A percentile compares a stretch with the other conserved stretches of the same genome.
Conservation (phyloP, 2,113 vertebrate species). For the Catharus bicknelli region DNA sequence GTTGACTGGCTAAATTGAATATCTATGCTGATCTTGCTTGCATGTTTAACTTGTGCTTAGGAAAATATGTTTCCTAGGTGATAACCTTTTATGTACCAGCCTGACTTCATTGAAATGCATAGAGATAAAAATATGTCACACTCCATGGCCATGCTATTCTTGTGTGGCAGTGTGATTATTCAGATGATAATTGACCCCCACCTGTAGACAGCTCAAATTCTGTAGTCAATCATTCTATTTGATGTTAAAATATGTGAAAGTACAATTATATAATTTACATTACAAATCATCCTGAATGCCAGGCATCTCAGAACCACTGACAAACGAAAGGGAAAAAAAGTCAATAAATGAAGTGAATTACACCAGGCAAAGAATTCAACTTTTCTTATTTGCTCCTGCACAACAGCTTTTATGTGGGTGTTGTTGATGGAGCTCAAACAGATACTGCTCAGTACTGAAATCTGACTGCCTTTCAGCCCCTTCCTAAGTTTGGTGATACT, state of each 20-base stretch:
- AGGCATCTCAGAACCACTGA: constrained; percentile 87
- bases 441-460: constrained; percentile 29
- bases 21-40: constrained; percentile 99
- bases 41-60: constrained; percentile 99
- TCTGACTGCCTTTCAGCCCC: constrained; percentile 24
- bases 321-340: constrained; percentile 74
- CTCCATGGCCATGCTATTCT: constrained; percentile 88
- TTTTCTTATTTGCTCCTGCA: constrained; percentile 69
- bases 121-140: constrained; percentile 99
- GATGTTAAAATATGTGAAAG: constrained; percentile 95
- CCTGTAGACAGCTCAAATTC: constrained; percentile 94
- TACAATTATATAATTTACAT: constrained; percentile 97
- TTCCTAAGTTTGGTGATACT: constrained; percentile 26
- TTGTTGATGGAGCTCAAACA: constrained; percentile 46
- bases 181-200: constrained; percentile 99
- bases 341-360: constrained; percentile 92
- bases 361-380: constrained; percentile 83
- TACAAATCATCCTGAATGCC: constrained; percentile 97
- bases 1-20: constrained; percentile 99
- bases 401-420: constrained; percentile 67
- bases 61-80: constrained; percentile 99
- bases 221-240: constrained; percentile 97
- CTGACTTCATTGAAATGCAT: constrained; percentile 99
- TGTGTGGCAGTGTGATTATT: constrained; percentile 93
- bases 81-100: constrained; percentile 99